Evolutionary conservation across 2,888 invertebrate genomes (phyloP).

Genomic region (Andrena minutula): DNA sequence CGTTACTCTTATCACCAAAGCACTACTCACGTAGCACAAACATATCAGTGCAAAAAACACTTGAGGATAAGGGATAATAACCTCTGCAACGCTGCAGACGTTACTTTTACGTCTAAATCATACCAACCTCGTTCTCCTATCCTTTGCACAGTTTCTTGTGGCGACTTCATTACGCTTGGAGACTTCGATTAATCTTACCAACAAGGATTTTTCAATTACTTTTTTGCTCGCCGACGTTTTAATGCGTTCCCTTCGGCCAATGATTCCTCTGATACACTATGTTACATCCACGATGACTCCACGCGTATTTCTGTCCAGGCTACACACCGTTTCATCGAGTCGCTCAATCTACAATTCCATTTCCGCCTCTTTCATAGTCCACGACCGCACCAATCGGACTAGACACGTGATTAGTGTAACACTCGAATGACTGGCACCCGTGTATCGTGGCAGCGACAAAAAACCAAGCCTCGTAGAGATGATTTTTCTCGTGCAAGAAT

Average conservation of each 20-base stretch:
- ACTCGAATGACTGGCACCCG: neutral
- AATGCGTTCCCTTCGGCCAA: neutral
- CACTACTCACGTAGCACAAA: no score
- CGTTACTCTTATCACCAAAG: neutral
- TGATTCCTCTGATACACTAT: conserved; percentile 2
- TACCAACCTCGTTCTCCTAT: neutral
- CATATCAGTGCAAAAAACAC: neutral
- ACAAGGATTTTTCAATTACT: neutral
- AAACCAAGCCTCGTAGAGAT: conserved; percentile 10
- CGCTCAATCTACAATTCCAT: conserved; percentile 45
- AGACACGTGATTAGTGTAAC: conserved; percentile 30
- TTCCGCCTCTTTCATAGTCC: conserved; percentile 58
- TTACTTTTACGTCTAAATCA: conserved; percentile 15
- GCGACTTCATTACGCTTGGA: neutral
- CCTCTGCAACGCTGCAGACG: neutral
- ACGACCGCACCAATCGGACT: conserved; percentile 29
- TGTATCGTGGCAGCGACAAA: neutral
- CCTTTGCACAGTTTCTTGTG: neutral
- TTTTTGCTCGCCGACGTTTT: neutral
- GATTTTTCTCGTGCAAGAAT: neutral
- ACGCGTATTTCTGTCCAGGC: conserved; percentile 13
- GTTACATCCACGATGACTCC: conserved; percentile 2
- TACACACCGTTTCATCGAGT: conserved; percentile 16
- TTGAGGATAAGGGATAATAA: neutral
- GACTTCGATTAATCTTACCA: conserved; percentile 17